These are phyloP conservation scores for Protobothrops mucrosquamatus DNA, from an alignment of 2,113 vertebrate genomes.

Conservation along the genomic window DNA sequence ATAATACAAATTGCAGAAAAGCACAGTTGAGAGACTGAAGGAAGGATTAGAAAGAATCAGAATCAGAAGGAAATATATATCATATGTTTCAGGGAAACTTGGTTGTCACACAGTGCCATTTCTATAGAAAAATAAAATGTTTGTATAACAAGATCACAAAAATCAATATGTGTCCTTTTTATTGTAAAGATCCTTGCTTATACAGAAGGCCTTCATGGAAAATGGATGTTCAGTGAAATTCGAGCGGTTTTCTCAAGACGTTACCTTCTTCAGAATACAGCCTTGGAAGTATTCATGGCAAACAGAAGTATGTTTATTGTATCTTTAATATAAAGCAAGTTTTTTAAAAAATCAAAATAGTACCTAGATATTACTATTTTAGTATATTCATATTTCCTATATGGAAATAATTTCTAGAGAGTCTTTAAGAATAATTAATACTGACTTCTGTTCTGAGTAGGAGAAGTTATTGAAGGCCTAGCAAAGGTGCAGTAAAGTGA, in stretches of 20 bases:
- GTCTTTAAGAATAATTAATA: background rate
- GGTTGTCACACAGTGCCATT: background rate
- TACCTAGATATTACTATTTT: background rate
- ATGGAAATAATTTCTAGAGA: background rate
- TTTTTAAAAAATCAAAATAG: background rate
- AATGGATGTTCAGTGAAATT: slow-evolving; percentile 99
- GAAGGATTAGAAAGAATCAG: background rate
- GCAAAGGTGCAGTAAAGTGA: background rate
- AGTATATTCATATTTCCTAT: background rate
- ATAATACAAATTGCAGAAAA: background rate
- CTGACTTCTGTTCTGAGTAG: background rate
- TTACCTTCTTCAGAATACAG: slow-evolving; percentile 93
- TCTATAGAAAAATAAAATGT: background rate
- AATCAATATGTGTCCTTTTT: slow-evolving; percentile 3
- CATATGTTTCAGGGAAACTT: background rate
- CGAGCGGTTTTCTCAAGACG: slow-evolving; percentile 94
- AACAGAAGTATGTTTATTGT: slow-evolving; percentile 86
- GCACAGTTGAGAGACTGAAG: background rate
- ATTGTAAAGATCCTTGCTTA: slow-evolving; percentile 85
- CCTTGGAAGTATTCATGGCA: slow-evolving; percentile 97
- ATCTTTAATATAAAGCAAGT: slow-evolving; percentile 17
- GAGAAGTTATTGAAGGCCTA: background rate
- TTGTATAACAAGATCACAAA: background rate
- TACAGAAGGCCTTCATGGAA: slow-evolving; percentile 95
- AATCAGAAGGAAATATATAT: background rate